Conservation (phyloP, 1,140 invertebrate genomes). For the Drosophila orosa region DNA sequence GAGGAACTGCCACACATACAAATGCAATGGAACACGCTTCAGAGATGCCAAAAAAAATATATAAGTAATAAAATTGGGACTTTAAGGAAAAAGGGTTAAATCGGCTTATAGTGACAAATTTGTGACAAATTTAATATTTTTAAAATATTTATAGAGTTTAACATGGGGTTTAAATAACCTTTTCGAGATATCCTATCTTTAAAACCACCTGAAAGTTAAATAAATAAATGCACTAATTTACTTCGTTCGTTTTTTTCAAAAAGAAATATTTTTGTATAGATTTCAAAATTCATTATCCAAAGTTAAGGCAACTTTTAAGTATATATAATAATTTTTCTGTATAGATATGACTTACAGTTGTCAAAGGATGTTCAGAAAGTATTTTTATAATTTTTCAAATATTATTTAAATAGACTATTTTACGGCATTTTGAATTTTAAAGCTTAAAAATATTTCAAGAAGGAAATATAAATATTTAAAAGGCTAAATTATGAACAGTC, state of each 20-base stretch:
- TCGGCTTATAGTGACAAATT: neutral
- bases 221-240: too few relatives aligned
- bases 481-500: neutral
- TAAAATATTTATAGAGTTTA: neutral
- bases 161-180: neutral
- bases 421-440: neutral
- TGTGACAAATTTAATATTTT: neutral
- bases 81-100: neutral
- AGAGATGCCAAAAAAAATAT: slow-evolving; percentile 1
- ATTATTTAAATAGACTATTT: neutral
- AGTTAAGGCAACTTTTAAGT: neutral
- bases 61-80: neutral
- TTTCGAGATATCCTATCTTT: neutral
- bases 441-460: neutral
- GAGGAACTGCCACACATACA: slow-evolving; percentile 23
- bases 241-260: neutral
- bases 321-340: neutral
- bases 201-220: neutral
- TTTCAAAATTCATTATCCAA: too few relatives aligned
- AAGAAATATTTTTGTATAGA: neutral
- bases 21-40: slow-evolving; percentile 9
- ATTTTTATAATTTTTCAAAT: neutral
- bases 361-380: neutral
- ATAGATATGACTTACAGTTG: neutral
- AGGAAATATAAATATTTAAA: neutral